Evolutionary conservation across 2,888 invertebrate species (phyloP), one percentile per base, ranked within the genome.

Genomic region (Periphyllus acericola): DNA sequence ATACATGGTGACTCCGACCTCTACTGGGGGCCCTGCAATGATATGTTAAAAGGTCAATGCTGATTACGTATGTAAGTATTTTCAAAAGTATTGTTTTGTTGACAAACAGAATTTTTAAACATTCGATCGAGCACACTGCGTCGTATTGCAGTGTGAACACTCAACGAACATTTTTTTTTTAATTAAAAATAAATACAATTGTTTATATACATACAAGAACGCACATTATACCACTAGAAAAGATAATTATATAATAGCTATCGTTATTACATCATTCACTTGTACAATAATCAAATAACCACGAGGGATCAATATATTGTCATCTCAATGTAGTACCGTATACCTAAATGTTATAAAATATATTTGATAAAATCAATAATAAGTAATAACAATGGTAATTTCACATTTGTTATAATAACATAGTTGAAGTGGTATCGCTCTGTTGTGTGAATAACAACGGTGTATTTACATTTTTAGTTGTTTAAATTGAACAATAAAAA

Each of bases 1-100:
- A 91, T 93, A 93, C 92, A 94, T 93, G 90, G 94, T 93, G 90
- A 93, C 93, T 89, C 93, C 93, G 89, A 94, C 93, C 90, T 93
- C 93, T 89, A 94, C 93, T 88, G 93, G 93, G 89, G 92, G 92
- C 91, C 92, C 93, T 93, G 92, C 89, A 92, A 92, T 88, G 80
- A 87, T 87, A 87, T 81, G 86, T 84, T 87, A 74, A 87, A 74
- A 87, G 72, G 79, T 80, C 71, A 87, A 66, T 87, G 74, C 55
- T 36, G 25, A 60, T 60, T 25, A n/a, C 6, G 46, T 29, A n/a
- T 75, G 14, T 46, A 75, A 40, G 74, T 74, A 74, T 36, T n/a
- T 74, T 36, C n/a, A n/a, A 74, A 36, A 25, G 74, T 52, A 29
- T 46, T 46, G 14, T 46, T 46, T 46, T 46, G 14, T 46, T 60